These are phyloP conservation scores for Mizuhopecten yessoensis DNA, from an alignment of 1,140 invertebrate species.

Conservation along the genomic window DNA sequence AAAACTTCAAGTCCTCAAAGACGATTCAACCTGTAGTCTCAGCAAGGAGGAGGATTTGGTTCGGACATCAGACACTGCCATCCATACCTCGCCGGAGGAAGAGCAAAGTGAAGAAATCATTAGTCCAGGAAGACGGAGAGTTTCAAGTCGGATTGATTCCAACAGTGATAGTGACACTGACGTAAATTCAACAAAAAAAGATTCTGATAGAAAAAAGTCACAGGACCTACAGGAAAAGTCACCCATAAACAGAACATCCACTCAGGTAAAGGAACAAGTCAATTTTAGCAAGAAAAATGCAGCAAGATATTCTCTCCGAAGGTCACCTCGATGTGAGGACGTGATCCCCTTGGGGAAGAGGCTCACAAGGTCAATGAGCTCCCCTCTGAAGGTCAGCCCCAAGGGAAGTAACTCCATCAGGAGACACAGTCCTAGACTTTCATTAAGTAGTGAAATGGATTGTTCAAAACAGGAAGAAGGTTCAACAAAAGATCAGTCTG, in stretches of 20 bases:
- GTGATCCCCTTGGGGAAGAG: background rate
- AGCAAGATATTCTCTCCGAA: background rate
- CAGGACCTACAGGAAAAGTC: background rate
- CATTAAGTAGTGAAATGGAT: background rate
- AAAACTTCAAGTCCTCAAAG: background rate
- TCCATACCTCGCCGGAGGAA: background rate
- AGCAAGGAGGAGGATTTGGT: background rate
- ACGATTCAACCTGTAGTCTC: conserved; percentile 1
- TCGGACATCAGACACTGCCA: background rate
- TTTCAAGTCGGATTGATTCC: background rate
- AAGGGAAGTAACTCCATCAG: background rate
- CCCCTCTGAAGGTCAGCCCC: background rate
- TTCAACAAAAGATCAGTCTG: background rate
- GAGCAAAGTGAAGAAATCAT: background rate
- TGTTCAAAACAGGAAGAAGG: background rate
- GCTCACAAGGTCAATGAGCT: background rate
- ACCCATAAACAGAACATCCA: background rate
- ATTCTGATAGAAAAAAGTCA: background rate
- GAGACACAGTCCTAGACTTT: background rate
- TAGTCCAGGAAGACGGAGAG: background rate
- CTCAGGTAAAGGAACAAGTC: background rate
- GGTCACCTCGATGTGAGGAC: background rate
- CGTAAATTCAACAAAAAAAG: background rate
- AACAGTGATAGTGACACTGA: background rate
- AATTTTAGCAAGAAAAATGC: background rate